These are phyloP conservation scores for Ammodytes marinus DNA, from an alignment of 2,113 vertebrate genomes.

Conservation along the genomic window DNA sequence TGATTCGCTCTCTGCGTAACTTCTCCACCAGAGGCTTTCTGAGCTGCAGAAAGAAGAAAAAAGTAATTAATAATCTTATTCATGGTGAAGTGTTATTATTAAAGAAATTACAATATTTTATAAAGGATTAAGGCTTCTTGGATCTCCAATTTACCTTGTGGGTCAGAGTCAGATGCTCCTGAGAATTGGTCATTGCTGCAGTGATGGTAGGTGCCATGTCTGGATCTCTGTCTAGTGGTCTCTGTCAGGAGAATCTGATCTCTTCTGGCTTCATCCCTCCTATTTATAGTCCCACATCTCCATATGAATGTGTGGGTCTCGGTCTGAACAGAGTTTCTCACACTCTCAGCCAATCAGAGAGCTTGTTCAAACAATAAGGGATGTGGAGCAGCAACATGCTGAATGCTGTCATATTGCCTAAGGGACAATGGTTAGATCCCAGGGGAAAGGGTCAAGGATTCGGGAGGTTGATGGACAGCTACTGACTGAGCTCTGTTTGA, in stretches of 20 bases:
- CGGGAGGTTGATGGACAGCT: slow-evolving; percentile 30
- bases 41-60: slow-evolving; percentile 58
- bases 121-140: background rate
- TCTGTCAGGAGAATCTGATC: slow-evolving; percentile 71
- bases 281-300: slow-evolving; percentile 83
- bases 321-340: slow-evolving; percentile 76
- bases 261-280: slow-evolving; percentile 70
- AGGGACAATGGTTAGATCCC: slow-evolving; percentile 67
- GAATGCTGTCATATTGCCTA: slow-evolving; percentile 34
- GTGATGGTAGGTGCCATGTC: slow-evolving; percentile 72
- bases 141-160: slow-evolving; percentile 74
- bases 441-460: slow-evolving; percentile 69
- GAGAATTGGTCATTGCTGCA: slow-evolving; percentile 59
- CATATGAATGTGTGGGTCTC: slow-evolving; percentile 83
- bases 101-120: background rate
- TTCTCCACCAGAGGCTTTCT: slow-evolving; percentile 78
- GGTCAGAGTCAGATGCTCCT: slow-evolving; percentile 68
- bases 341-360: slow-evolving; percentile 77
- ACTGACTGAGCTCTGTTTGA: slow-evolving; percentile 54
- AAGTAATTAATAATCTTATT: slow-evolving; percentile 47
- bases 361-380: slow-evolving; percentile 51
- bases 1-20: slow-evolving; percentile 79
- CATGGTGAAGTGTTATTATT: background rate
- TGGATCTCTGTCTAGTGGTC: slow-evolving; percentile 75
- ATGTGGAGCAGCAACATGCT: slow-evolving; percentile 38